Percentiles rank a stretch among this genome's conserved stretches.
Conservation (phyloP, 2,113 vertebrate species). For the Muscicapa adusta region DNA sequence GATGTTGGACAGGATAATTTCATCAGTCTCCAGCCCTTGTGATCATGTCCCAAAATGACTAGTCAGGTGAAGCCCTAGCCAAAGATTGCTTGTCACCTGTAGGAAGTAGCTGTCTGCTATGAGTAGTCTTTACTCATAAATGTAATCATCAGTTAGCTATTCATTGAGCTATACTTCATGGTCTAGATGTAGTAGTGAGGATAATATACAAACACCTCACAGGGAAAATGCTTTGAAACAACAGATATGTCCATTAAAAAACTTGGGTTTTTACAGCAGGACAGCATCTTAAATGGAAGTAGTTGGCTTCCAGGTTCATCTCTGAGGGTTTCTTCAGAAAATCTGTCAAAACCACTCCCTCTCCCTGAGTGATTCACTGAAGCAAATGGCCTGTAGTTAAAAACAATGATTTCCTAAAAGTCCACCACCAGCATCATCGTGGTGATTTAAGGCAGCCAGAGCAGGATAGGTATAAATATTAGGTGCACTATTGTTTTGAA, state of each 20-base stretch:
- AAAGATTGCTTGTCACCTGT: constrained; percentile 86
- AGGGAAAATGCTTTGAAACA: constrained; percentile 61
- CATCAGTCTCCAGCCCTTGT: constrained; percentile 86
- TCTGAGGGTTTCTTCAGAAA: constrained; percentile 29
- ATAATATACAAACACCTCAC: constrained; percentile 59
- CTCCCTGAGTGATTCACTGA: not conserved
- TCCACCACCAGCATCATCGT: not conserved
- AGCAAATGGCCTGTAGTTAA: not conserved
- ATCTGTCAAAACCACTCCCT: not conserved
- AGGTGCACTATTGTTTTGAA: not conserved
- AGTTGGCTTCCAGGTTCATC: not conserved
- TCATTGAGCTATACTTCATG: constrained; percentile 75
- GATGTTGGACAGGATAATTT: constrained; percentile 94
- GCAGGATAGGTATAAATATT: not conserved
- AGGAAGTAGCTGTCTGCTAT: constrained; percentile 86
- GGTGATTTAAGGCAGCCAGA: not conserved
- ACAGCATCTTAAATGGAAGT: not conserved
- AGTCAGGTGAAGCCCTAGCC: constrained; percentile 84
- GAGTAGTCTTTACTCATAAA: constrained; percentile 80
- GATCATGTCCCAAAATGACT: constrained; percentile 91
- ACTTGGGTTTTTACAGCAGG: not conserved
- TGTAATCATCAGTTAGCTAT: constrained; percentile 83
- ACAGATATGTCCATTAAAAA: not conserved
- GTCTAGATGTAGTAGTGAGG: constrained; percentile 53
- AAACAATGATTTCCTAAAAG: constrained; percentile 7